Evolutionary conservation across 2,888 invertebrate species (phyloP), one percentile per base, ranked within the genome.

Genomic region (Pseudanteris insignis): DNA sequence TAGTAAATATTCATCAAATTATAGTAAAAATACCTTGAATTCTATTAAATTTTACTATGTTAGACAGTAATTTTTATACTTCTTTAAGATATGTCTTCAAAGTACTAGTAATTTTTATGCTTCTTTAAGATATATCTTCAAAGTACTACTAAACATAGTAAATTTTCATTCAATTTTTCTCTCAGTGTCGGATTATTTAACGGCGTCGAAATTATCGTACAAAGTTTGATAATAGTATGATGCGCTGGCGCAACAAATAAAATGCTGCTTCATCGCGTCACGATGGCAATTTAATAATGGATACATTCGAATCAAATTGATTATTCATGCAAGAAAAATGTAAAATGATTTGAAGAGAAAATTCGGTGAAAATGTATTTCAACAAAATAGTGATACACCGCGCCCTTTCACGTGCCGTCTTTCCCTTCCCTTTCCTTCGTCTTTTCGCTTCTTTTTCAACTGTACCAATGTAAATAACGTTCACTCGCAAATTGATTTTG

Each of bases 251-350:
- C 26, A 44, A 44, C n/a, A 54, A 44, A 53, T 54, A 46, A 46
- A 54, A 24, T 40, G 26, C 37, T 33, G 21, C 40, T 37, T 33
- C 40, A 11, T 34, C 33, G 18, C 46, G 54, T 54, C 54, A 54
- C 29, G 44, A 33, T 46, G 34, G 46, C 54, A 46, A 54, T 54
- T 54, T 46, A 54, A 54, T 54, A 54, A 54, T 40, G 54, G 54
- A 46, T 38, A 38, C 46, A 54, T 54, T 54, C 46, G 46, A 54
- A 54, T 44, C 43, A 54, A 54, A 54, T 54, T 54, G 54, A 46
- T 54, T 54, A 54, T 54, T 54, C 54, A 54, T 54, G 54, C 54
- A 46, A 54, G 54, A 33, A 54, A 54, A 54, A 46, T 54, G 46
- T 46, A 33, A 54, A 54, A 46, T 54, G 54, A 54, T 38, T 54